Percentiles rank a stretch among this genome's conserved stretches.
Evolutionary conservation across 2,797 vertebrate genomes (phyloP).

Genomic region (Arvicola amphibius): DNA sequence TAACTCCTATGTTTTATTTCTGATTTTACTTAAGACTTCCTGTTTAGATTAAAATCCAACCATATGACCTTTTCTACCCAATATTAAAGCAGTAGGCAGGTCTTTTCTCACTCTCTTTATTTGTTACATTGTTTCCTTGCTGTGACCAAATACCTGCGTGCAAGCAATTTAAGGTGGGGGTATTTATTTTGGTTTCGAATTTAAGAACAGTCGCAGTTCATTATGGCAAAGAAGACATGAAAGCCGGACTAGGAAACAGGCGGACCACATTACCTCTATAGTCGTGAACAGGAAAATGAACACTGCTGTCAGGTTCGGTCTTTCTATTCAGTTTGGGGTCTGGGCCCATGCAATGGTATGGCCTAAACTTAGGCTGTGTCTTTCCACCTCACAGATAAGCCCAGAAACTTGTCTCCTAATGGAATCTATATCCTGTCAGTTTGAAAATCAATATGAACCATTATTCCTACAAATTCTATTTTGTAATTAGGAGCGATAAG

Average conservation of each 20-base stretch:
- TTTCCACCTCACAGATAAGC: neutral
- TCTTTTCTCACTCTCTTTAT: neutral
- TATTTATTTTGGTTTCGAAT: neutral
- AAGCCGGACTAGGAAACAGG: neutral
- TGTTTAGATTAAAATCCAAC: neutral
- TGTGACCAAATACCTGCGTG: neutral
- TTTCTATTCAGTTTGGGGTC: neutral
- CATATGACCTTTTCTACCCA: neutral
- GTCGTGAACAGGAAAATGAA: neutral
- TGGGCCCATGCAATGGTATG: neutral
- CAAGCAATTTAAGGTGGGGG: neutral
- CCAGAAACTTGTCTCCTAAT: neutral
- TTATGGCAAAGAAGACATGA: too few species aligned
- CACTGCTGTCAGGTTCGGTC: neutral
- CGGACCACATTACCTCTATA: neutral
- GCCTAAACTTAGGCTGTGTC: neutral
- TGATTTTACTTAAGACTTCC: neutral
- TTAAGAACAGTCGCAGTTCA: too few species aligned
- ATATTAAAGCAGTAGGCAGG: neutral
- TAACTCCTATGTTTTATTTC: neutral
- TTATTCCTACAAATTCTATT: neutral
- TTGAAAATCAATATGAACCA: neutral
- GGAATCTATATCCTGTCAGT: neutral
- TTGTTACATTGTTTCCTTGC: neutral
- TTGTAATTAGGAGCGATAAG: neutral